Evolutionary conservation across 2,797 vertebrate genomes (phyloP).

Genomic region (Hyperoplus lanceolatus): DNA sequence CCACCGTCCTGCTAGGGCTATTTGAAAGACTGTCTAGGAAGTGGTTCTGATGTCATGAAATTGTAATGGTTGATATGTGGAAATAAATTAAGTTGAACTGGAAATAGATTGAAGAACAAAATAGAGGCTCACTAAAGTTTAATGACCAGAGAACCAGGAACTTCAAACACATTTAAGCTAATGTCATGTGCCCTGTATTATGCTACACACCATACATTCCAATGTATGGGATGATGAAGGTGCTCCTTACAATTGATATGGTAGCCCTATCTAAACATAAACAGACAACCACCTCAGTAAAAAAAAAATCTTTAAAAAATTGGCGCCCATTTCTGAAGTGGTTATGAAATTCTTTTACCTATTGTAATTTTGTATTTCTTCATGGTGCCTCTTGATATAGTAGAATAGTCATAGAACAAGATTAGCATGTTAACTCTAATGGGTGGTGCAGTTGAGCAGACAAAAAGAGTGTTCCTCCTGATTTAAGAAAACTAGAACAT

Average conservation of each 20-base stretch:
- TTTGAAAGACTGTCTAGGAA: neutral
- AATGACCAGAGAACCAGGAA: neutral
- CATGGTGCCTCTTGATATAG: neutral
- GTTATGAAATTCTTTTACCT: neutral
- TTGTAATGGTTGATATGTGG: neutral
- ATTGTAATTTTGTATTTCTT: neutral
- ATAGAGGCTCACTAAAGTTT: neutral
- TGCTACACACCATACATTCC: neutral
- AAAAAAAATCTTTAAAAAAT: neutral
- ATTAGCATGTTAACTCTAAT: neutral
- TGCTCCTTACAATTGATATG: neutral
- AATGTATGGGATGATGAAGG: neutral
- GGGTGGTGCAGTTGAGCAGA: conserved; percentile 1
- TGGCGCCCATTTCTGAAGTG: neutral
- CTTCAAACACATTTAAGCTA: neutral
- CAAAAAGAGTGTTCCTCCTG: neutral
- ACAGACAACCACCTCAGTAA: neutral
- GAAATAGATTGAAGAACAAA: neutral
- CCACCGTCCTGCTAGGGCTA: neutral
- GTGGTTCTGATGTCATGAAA: neutral
- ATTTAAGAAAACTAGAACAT: neutral
- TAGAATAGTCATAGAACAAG: conserved; percentile 1
- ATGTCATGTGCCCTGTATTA: neutral
- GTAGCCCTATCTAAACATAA: neutral
- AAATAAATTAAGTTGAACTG: neutral